Evolutionary conservation across 1,140 invertebrate species (phyloP), one percentile per base, ranked within the genome.

Genomic region (Lysiphlebus fabarum): DNA sequence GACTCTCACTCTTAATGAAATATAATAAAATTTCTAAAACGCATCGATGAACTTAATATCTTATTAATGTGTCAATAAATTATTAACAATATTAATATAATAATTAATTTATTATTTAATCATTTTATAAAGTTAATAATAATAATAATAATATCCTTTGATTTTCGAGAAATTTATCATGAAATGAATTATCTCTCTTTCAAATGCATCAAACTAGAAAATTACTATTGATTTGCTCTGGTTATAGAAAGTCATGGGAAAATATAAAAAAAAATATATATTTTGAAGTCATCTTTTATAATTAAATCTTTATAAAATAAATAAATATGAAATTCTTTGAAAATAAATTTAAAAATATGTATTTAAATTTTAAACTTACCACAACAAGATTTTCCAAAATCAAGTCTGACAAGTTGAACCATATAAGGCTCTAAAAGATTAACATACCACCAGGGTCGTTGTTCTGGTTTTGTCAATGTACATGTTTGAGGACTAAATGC

Each of bases 351-450:
- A n/a, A n/a, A n/a, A n/a, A n/a, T n/a, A n/a, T n/a, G n/a, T n/a
- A n/a, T n/a, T 17, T 17, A 17, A 17, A 17, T 17, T 8, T 47
- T 5, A 43, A 34, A 83, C 87, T 88, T 79, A 92, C 92, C 91
- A 74, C 93, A 95, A 69, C 93, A 96, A 11, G 90, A 85, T 76
- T 92, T 91, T 45, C 93, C 94, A 73, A 96, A 96, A 79, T 96
- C 94, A 44, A 96, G 79, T 42, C 94, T 79, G 8, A 96, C 93
- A 47, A 96, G 82, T 74, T 96, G 92, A 41, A 96, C 93, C 91
- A 96, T 94, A 73, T 96, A 96, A 0, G 93, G 93, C 69, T 96
- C 94, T 34, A 96, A 81, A 1, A 96, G 83, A 76, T 96, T 96
- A 64, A 96, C 93, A 77, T 96, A 96, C 93, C 93, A 96, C 93